Percentiles rank a stretch among this genome's conserved stretches.
phyloP scores from a whole-genome alignment of 2,888 invertebrate species.

The Anarsia innoxiella region DNA sequence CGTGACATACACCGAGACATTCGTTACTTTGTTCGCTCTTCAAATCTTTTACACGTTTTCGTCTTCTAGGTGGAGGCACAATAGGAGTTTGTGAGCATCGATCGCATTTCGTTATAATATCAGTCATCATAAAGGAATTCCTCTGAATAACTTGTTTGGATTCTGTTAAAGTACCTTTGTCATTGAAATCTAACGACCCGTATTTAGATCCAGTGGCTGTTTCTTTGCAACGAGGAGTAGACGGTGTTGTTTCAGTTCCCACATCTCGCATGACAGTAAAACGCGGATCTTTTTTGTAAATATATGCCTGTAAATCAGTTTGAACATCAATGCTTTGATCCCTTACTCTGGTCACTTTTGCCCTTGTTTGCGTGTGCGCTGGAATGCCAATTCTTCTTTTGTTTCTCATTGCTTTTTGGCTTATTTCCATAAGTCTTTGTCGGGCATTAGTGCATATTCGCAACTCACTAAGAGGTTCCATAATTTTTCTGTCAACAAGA shows the following conservation, averaged over 20 bases:
- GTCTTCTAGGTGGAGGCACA: constrained; percentile 49
- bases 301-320: constrained; percentile 63
- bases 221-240: constrained; percentile 67
- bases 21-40: constrained; percentile 28
- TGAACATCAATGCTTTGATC: constrained; percentile 74
- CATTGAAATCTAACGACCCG: constrained; percentile 40
- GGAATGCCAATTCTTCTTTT: constrained; percentile 67
- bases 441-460: constrained; percentile 76
- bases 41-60: constrained; percentile 31
- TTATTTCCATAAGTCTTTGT: constrained; percentile 73
- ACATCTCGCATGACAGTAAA: constrained; percentile 45
- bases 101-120: constrained; percentile 35
- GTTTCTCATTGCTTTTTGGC: constrained; percentile 73
- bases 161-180: constrained; percentile 51
- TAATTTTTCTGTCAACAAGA: constrained; percentile 52
- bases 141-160: constrained; percentile 34
- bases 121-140: constrained; percentile 61
- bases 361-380: constrained; percentile 75
- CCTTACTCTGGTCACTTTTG: constrained; percentile 67
- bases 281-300: constrained; percentile 40
- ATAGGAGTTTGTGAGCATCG: constrained; percentile 50
- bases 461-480: constrained; percentile 68
- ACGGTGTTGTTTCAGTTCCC: constrained; percentile 55
- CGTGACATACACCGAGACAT: constrained; percentile 16
- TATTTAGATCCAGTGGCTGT: constrained; percentile 51